A percentile compares a stretch with the other conserved stretches of the same genome.
Conservation (phyloP, 1,140 invertebrate genomes). For the Euura saliciscinereae region DNA sequence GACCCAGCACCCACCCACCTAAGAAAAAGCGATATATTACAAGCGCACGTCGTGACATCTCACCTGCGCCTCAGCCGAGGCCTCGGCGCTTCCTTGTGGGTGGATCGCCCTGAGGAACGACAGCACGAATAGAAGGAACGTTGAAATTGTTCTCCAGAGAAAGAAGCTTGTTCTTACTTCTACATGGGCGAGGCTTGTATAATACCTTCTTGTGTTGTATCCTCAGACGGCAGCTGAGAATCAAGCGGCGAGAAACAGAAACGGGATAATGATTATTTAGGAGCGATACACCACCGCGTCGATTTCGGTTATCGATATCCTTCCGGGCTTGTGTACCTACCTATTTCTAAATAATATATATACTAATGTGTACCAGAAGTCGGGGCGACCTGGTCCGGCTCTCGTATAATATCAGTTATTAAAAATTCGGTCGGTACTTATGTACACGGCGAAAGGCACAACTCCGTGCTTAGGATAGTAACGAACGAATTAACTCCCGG, state of each 20-base stretch:
- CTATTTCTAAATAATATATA: not conserved
- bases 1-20: conserved; percentile 37
- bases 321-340: not conserved
- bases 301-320: not conserved
- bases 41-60: conserved; percentile 58
- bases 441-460: not conserved
- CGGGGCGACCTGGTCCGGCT: not conserved
- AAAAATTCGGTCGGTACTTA: not conserved
- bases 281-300: not conserved
- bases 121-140: conserved; percentile 21
- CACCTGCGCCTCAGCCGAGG: conserved; percentile 47
- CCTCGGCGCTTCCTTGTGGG: conserved; percentile 54
- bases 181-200: not conserved
- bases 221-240: not conserved
- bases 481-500: not conserved
- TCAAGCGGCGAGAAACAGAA: not conserved
- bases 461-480: not conserved
- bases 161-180: not conserved
- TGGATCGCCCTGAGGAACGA: conserved; percentile 44
- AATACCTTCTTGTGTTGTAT: not conserved
- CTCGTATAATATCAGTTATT: not conserved
- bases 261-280: not conserved
- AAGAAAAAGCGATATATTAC: conserved; percentile 57
- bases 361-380: not conserved
- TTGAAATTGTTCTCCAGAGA: not conserved